A percentile compares a stretch with the other conserved stretches of the same genome.
phyloP scores from a whole-genome alignment of 2,113 vertebrate species.

The Cryptomyrus ogoouensis region DNA sequence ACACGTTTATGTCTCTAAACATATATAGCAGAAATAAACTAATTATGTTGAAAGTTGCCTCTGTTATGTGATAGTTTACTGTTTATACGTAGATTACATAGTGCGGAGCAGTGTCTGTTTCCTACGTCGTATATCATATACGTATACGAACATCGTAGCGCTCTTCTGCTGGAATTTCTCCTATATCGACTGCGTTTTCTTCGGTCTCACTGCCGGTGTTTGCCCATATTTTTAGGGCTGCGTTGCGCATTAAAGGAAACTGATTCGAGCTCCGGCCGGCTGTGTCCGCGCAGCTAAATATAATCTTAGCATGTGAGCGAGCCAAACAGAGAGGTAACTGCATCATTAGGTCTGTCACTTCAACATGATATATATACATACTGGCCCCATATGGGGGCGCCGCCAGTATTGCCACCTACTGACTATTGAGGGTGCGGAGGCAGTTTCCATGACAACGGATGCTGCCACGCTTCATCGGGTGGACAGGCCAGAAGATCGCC shows the following conservation, averaged over 20 bases:
- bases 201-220: neutral
- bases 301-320: slow-evolving; percentile 60
- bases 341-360: slow-evolving; percentile 50
- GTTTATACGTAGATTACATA: neutral
- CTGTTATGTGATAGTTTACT: neutral
- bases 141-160: neutral
- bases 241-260: slow-evolving; percentile 41
- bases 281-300: slow-evolving; percentile 52
- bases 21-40: neutral
- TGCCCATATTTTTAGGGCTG: slow-evolving; percentile 39
- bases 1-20: neutral
- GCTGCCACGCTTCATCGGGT: slow-evolving; percentile 31
- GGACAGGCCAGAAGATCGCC: slow-evolving; percentile 34
- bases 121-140: neutral
- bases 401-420: slow-evolving; percentile 51
- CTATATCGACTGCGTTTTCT: neutral
- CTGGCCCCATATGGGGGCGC: slow-evolving; percentile 25
- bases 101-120: neutral
- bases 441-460: slow-evolving; percentile 40
- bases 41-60: neutral
- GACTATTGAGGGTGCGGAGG: slow-evolving; percentile 16
- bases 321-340: slow-evolving; percentile 60
- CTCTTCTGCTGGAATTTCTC: neutral
- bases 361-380: slow-evolving; percentile 14
- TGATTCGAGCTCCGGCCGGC: slow-evolving; percentile 48